A percentile compares a stretch with the other conserved stretches of the same genome.
These are phyloP conservation scores for Agriopis marginaria DNA, from an alignment of 2,888 invertebrate genomes.

Conservation along the genomic window DNA sequence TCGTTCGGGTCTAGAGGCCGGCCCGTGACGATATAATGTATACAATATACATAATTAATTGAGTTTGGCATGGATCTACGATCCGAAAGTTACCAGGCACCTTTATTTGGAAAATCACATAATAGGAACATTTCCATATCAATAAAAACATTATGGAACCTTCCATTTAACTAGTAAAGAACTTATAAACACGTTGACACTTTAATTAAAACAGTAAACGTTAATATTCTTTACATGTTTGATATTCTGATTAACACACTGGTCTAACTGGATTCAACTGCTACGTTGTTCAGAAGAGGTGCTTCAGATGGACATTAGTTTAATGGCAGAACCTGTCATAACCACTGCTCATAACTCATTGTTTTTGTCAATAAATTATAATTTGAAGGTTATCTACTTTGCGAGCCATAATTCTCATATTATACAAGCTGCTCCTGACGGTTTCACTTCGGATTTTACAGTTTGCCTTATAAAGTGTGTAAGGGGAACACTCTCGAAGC, in stretches of 20 bases:
- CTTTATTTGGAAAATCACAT: slow-evolving; percentile 2
- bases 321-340: background rate
- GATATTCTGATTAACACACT: background rate
- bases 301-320: background rate
- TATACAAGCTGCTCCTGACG: too few species aligned
- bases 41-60: too few species aligned
- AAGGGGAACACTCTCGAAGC: too few species aligned
- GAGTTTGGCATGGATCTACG: background rate
- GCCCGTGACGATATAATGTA: too few species aligned
- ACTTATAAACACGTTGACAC: background rate
- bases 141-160: background rate
- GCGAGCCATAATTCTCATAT: background rate
- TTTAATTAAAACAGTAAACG: background rate
- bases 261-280: background rate
- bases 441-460: too few species aligned
- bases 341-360: background rate
- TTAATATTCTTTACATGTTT: background rate
- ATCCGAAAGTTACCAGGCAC: slow-evolving; percentile 2
- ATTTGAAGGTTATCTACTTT: background rate
- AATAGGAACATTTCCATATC: background rate
- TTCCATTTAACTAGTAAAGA: background rate
- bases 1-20: too few species aligned
- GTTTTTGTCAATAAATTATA: background rate
- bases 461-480: too few species aligned
- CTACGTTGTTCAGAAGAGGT: too few species aligned